Percentiles rank a stretch among this genome's conserved stretches.
Evolutionary conservation across 2,113 vertebrate species (phyloP).

Genomic region (Hippolais icterina): DNA sequence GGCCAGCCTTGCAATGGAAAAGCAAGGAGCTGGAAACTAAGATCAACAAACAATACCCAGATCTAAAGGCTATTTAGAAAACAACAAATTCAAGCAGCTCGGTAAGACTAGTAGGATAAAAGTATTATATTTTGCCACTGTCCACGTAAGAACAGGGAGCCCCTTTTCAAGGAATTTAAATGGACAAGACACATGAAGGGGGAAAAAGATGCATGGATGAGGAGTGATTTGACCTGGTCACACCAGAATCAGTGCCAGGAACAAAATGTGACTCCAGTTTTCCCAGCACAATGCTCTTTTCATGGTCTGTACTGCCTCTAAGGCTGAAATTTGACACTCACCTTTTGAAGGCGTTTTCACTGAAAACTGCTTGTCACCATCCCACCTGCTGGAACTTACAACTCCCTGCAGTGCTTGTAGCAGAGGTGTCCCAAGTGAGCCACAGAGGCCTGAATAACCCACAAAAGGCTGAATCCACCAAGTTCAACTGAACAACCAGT

Average conservation of each 20-base stretch:
- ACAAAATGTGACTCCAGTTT: not conserved
- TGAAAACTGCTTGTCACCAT: not conserved
- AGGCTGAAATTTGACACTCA: not conserved
- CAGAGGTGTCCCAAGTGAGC: not conserved
- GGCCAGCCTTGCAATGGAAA: slow-evolving; percentile 2
- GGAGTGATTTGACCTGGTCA: not conserved
- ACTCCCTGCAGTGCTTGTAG: not conserved
- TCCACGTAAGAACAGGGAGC: not conserved
- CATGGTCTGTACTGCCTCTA: not conserved
- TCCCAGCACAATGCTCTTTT: not conserved
- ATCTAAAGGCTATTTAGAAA: slow-evolving; percentile 1
- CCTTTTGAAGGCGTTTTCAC: not conserved
- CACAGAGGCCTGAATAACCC: not conserved
- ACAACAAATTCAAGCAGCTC: not conserved
- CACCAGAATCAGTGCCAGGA: not conserved
- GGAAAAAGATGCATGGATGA: not conserved
- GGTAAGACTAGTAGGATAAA: not conserved
- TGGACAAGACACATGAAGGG: not conserved
- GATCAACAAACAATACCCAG: not conserved
- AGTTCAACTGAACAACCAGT: not conserved
- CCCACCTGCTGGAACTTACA: not conserved
- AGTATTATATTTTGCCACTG: not conserved
- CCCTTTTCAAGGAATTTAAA: not conserved
- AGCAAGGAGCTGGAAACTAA: not conserved
- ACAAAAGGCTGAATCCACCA: not conserved